A percentile compares a stretch with the other conserved stretches of the same genome.
Conservation (phyloP, 1,140 invertebrate species). For the Nephila pilipes region DNA sequence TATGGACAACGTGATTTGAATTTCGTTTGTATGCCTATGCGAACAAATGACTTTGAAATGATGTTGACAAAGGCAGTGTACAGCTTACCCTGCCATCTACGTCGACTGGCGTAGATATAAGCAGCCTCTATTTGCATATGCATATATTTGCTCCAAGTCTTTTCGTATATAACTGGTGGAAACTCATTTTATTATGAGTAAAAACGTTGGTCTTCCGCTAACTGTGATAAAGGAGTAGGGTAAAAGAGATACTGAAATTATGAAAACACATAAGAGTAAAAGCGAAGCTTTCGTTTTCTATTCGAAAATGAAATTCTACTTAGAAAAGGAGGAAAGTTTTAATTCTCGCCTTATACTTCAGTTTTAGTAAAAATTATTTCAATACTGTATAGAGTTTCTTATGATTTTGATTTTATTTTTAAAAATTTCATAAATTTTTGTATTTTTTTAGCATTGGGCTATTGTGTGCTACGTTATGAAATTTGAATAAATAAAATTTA, state of each 20-base stretch:
- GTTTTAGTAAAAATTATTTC: no score
- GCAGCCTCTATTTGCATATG: constrained; percentile 38
- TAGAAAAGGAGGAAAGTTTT: background rate
- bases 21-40: constrained; percentile 39
- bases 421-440: no score
- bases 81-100: constrained; percentile 3
- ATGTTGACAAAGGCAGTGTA: constrained; percentile 40
- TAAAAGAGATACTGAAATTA: background rate
- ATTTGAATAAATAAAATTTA: no score
- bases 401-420: no score
- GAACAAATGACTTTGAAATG: constrained; percentile 29
- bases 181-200: background rate
- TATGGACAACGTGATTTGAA: constrained; percentile 26
- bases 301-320: background rate
- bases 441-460: no score
- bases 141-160: constrained; percentile 15
- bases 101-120: background rate
- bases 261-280: background rate
- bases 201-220: background rate
- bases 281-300: background rate
- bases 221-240: background rate
- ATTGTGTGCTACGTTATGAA: no score
- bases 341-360: background rate
- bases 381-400: no score
- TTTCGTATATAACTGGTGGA: background rate